Conservation (phyloP, 2,888 invertebrate genomes). For the Meghimatium bilineatum region DNA sequence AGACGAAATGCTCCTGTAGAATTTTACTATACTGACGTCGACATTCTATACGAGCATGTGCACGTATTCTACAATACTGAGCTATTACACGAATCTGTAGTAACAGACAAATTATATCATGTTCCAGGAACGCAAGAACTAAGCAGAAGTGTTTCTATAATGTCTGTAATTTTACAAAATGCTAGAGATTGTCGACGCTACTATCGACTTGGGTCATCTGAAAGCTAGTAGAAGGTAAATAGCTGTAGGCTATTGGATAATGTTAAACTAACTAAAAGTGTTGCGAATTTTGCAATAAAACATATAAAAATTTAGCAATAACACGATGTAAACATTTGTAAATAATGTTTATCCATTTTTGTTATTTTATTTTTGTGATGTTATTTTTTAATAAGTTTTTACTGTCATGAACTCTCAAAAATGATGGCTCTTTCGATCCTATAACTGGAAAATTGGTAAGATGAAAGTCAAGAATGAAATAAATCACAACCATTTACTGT, state of each 20-base stretch:
- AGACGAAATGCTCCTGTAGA: no score
- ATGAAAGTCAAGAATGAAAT: no score
- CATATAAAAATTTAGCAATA: background rate
- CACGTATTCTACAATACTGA: no score
- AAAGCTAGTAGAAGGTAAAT: background rate
- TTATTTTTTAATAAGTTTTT: no score
- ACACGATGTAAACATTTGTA: background rate
- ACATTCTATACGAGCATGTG: no score
- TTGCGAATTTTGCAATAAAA: background rate
- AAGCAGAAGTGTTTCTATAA: background rate
- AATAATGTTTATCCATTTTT: background rate
- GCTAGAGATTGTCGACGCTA: background rate
- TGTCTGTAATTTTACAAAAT: slow-evolving; percentile 2
- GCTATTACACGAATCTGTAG: background rate
- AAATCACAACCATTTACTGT: no score
- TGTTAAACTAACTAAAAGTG: background rate
- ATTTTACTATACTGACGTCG: no score
- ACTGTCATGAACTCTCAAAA: no score
- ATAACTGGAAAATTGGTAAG: no score
- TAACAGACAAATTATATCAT: background rate
- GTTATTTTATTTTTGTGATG: background rate
- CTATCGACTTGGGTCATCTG: background rate
- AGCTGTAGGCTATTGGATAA: background rate
- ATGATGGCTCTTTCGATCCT: no score
- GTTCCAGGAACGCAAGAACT: background rate